These are phyloP conservation scores for Hippopotamus amphibius DNA, from an alignment of 2,113 vertebrate genomes.

Conservation along the genomic window DNA sequence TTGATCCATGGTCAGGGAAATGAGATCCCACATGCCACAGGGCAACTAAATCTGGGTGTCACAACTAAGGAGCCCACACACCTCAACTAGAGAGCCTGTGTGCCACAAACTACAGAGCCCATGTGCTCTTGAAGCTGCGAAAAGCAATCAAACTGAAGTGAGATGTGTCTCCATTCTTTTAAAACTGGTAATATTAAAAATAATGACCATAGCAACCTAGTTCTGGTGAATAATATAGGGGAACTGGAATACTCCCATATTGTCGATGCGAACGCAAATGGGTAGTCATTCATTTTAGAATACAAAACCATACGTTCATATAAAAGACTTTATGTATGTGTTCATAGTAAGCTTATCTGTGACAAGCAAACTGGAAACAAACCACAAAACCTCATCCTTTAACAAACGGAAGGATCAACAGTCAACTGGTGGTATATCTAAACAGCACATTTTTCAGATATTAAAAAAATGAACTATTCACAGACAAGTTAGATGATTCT, in stretches of 20 bases:
- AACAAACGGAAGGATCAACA: neutral
- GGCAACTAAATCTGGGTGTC: too few relatives aligned
- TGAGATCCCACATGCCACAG: too few relatives aligned
- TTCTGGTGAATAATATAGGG: neutral
- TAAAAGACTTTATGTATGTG: neutral
- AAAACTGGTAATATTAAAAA: neutral
- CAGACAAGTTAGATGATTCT: neutral
- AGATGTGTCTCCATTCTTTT: neutral
- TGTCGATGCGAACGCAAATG: neutral
- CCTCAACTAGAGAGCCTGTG: too few relatives aligned
- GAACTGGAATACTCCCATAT: neutral
- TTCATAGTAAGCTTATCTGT: neutral
- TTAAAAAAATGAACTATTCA: neutral
- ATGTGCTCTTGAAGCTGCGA: neutral
- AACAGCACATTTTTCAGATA: neutral
- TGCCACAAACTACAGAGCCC: too few relatives aligned
- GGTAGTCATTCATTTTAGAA: neutral
- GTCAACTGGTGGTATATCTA: neutral
- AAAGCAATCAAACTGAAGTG: neutral
- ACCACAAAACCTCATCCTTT: neutral
- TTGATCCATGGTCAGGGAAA: too few relatives aligned
- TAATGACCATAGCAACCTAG: neutral
- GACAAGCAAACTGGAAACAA: neutral
- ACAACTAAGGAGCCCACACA: too few relatives aligned
- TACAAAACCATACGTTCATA: neutral